Percentiles rank a stretch among this genome's conserved stretches.
phyloP scores from a whole-genome alignment of 2,888 invertebrate genomes.

The Uropetala carovei region DNA sequence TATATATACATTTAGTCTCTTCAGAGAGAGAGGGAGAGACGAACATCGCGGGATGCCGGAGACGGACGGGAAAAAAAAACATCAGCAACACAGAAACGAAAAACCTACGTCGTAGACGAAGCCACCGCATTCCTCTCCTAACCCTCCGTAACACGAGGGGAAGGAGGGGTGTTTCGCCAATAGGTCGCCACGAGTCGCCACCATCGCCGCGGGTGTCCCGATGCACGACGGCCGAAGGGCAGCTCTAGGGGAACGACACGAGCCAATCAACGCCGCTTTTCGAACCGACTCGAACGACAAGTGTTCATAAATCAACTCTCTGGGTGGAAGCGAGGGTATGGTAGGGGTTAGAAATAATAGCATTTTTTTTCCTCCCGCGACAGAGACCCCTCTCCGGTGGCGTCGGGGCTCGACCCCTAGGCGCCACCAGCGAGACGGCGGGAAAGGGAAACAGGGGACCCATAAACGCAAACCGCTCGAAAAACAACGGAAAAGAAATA shows the following conservation, averaged over 20 bases:
- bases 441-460: no score
- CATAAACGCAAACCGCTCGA: not conserved
- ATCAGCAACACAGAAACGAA: conserved; percentile 19
- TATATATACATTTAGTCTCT: not conserved
- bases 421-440: no score
- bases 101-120: not conserved
- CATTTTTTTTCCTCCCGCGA: no score
- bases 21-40: not conserved
- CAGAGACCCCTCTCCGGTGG: not conserved
- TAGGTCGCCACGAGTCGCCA: conserved; percentile 22
- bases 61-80: conserved; percentile 8
- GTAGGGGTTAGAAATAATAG: not conserved
- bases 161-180: not conserved
- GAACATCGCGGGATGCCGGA: conserved; percentile 11
- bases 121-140: no score
- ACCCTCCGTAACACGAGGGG: not conserved
- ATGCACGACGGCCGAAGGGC: not conserved
- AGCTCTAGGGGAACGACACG: conserved; percentile 18
- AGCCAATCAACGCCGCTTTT: conserved; percentile 56
- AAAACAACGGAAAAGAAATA: not conserved
- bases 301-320: conserved; percentile 57
- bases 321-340: conserved; percentile 28
- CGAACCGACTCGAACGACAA: conserved; percentile 49
- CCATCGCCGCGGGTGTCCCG: conserved; percentile 50
- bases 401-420: conserved; percentile 12